Conservation (phyloP, 2,888 invertebrate genomes). For the Macrophya annulata region DNA sequence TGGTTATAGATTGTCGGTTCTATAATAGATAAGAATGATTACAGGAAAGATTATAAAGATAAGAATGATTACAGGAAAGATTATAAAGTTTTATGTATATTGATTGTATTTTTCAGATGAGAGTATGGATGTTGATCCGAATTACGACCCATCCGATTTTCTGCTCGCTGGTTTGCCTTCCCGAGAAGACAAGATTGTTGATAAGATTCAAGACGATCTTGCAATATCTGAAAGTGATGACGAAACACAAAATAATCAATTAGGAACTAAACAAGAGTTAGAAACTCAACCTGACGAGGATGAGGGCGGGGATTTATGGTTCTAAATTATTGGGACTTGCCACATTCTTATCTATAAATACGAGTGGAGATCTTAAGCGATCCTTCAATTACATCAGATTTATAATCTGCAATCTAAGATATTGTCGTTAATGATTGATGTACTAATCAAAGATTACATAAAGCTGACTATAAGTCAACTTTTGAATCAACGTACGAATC, state of each 20-base stretch:
- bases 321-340: constrained; percentile 75
- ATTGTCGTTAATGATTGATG: constrained; percentile 12
- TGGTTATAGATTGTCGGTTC: background rate
- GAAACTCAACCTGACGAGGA: constrained; percentile 78
- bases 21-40: background rate
- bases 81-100: background rate
- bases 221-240: constrained; percentile 91
- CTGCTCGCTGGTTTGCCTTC: constrained; percentile 82
- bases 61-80: background rate
- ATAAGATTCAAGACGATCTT: constrained; percentile 87
- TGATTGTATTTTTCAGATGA: constrained; percentile 81
- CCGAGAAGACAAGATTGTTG: constrained; percentile 78
- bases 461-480: background rate
- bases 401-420: constrained; percentile 9
- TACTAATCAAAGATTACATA: background rate
- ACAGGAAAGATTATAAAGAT: background rate
- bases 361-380: background rate
- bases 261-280: constrained; percentile 67
- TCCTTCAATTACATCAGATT: constrained; percentile 19
- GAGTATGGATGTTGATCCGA: constrained; percentile 89
- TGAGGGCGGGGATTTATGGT: constrained; percentile 83
- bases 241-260: constrained; percentile 77
- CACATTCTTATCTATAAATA: background rate
- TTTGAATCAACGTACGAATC: background rate
- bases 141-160: constrained; percentile 94